Evolutionary conservation across 2,888 invertebrate species (phyloP), one percentile per base, ranked within the genome.

Genomic region (Tachina lurida): DNA sequence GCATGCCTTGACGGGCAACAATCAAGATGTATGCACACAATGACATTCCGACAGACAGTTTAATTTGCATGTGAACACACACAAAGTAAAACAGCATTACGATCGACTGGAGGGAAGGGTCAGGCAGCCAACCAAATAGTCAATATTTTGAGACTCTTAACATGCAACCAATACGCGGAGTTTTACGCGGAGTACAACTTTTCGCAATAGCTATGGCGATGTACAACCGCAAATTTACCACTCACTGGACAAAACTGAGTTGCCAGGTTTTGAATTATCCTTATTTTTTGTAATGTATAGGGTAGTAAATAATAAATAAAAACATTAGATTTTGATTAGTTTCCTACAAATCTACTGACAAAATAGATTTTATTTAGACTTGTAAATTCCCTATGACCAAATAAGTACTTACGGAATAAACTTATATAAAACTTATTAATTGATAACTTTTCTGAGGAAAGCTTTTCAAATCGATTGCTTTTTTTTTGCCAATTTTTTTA

Each of bases 91-190:
- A 47, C 9, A 22, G 39, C 60, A 60, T 68, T 68, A 67, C 68
- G 60, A 81, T 60, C 67, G 19, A 74, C 58, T 52, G 52, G 43
- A 67, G 52, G 9, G n/a, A 62, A 70, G 60, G 65, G 65, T 13
- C 31, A 54, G 45, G 13, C 68, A 78, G 13, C 45, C 52, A 70
- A 39, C 31, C 62, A 47, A 76, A 43, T 17, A 77, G 49, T 68
- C 54, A 70, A 45, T 54, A n/a, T 45, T 22, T 63, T 63, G 63
- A 71, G 22, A 17, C 8, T 49, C 17, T 31, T 60, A 52, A 19
- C 9, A 12, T 31, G 8, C 39, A 68, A 12, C 54, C 39, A 52
- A n/a, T n/a, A n/a, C n/a, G n/a, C n/a, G n/a, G n/a, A n/a, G n/a
- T 31, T 7, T 17, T n/a, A 10, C 49, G 9, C 31, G 5, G 15